Base-by-base conservation (phyloP, 2,888 invertebrate genomes). In the Zaprionus obscuricornis region DNA sequence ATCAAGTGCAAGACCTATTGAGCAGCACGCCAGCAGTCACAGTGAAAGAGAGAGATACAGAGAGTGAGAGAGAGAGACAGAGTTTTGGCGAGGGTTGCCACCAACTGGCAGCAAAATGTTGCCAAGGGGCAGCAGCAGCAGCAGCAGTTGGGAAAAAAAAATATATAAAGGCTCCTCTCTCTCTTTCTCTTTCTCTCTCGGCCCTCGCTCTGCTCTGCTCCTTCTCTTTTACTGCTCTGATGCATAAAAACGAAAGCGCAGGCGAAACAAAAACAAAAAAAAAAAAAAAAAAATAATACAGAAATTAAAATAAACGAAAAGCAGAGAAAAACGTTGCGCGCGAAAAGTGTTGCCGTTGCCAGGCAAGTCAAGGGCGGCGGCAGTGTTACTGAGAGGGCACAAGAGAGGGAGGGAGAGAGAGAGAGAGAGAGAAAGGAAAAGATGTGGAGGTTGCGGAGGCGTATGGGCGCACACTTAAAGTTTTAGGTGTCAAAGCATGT, bases 1-100 rank as follows among this genome's bases (percentile, higher is more conserved):
- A 88, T 88, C 88, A 88, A 88, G 89, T 88, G 87, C 66, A 83
- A 79, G 85, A 85, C 79, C 85, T 85, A 79, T 85, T 85, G 85
- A 81, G 79, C 73, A 77, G 68, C 64, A 50, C 50, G 49, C 62
- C n/a, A 26, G 37, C 43, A 56, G 52, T n/a, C n/a, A n/a, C n/a
- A n/a, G 60, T 43, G 50, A 66, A 54, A 62, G 75, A 39, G 56
- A 52, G 63, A 56, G 59, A 24, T 6, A 11, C 33, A 40, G 42
- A 36, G 52, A 43, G 56, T 13, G 27, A 56, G 45, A 54, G 18
- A 18, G 54, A 66, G 65, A 65, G 20, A 10, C 13, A 11, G 40
- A 16, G 40, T 7, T 18, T 8, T 8, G 18, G 13, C 27, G 22
- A 8, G 45, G 51, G 58, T 51, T 64, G 56, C 42, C 27, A 36